phyloP scores from a whole-genome alignment of 2,797 vertebrate genomes.

The Simalia tracyae region DNA sequence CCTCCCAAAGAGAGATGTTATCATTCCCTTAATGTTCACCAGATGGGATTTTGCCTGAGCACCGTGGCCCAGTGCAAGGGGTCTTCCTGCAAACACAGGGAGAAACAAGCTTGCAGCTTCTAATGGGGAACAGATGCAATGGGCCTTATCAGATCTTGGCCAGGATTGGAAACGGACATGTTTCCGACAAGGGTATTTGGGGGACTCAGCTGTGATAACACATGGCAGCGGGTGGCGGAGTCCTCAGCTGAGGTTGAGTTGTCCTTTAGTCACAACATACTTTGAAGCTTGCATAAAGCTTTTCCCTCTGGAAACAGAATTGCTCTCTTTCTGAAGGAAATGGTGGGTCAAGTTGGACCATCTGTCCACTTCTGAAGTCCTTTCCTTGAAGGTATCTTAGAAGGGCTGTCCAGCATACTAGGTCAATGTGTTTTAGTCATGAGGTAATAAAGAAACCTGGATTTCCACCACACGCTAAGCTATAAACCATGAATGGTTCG shows the following conservation, averaged over 20 bases:
- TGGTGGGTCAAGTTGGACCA: background rate
- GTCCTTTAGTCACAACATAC: slow-evolving; percentile 41
- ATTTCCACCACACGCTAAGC: background rate
- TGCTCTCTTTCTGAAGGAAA: background rate
- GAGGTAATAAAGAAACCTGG: background rate
- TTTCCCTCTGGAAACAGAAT: background rate
- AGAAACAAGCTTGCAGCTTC: slow-evolving; percentile 42
- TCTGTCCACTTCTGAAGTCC: background rate
- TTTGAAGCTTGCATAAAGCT: background rate
- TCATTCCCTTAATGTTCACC: slow-evolving; percentile 64
- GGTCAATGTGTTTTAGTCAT: background rate
- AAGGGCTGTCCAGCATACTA: background rate
- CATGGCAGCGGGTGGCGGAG: slow-evolving; percentile 55
- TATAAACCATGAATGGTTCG: background rate
- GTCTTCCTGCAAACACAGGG: background rate
- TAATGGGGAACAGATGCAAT: slow-evolving; percentile 70
- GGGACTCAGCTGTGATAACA: slow-evolving; percentile 71
- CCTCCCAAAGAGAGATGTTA: slow-evolving; percentile 49
- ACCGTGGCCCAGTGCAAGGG: slow-evolving; percentile 17
- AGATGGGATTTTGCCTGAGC: slow-evolving; percentile 60
- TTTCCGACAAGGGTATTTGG: slow-evolving; percentile 64
- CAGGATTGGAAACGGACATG: slow-evolving; percentile 59
- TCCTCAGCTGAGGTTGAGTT: slow-evolving; percentile 38
- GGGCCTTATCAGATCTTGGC: slow-evolving; percentile 67
- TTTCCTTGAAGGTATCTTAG: background rate